These are phyloP conservation scores for Drosophila neotestacea DNA, from an alignment of 2,888 invertebrate genomes.

Conservation along the genomic window DNA sequence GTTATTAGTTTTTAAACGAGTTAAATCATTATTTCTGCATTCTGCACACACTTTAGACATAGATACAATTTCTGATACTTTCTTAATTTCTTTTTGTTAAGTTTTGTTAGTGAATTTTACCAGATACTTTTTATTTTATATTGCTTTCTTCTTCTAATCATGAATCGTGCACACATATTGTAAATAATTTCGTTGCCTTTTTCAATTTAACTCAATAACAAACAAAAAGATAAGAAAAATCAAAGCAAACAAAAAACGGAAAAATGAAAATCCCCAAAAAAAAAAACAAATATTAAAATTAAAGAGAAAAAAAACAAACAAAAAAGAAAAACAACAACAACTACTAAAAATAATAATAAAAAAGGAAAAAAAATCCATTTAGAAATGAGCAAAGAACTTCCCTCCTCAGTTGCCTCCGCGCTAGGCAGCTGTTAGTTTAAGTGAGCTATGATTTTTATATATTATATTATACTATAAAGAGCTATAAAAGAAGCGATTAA, in stretches of 20 bases:
- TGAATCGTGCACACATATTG: slow-evolving; percentile 61
- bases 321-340: slow-evolving; percentile 30
- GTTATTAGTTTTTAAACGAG: slow-evolving; percentile 50
- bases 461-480: slow-evolving; percentile 35
- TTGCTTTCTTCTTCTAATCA: slow-evolving; percentile 32
- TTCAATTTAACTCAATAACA: slow-evolving; percentile 47
- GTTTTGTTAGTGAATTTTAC: slow-evolving; percentile 52
- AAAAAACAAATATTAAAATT: slow-evolving; percentile 39
- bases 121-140: slow-evolving; percentile 18
- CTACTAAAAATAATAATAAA: slow-evolving; percentile 39
- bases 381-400: slow-evolving; percentile 78
- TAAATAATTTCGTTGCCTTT: slow-evolving; percentile 76
- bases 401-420: slow-evolving; percentile 75
- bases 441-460: slow-evolving; percentile 73
- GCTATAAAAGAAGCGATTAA: slow-evolving; percentile 16
- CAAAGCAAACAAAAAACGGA: slow-evolving; percentile 35
- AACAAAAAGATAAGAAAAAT: slow-evolving; percentile 30
- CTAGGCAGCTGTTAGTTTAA: slow-evolving; percentile 74
- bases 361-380: slow-evolving; percentile 49
- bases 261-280: slow-evolving; percentile 26
- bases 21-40: slow-evolving; percentile 11
- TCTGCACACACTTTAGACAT: no score
- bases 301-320: slow-evolving; percentile 32
- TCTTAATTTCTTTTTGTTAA: slow-evolving; percentile 51
- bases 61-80: slow-evolving; percentile 23